These are phyloP conservation scores for Arctocebus calabarensis DNA, from an alignment of 2,797 vertebrate species.

Conservation along the genomic window DNA sequence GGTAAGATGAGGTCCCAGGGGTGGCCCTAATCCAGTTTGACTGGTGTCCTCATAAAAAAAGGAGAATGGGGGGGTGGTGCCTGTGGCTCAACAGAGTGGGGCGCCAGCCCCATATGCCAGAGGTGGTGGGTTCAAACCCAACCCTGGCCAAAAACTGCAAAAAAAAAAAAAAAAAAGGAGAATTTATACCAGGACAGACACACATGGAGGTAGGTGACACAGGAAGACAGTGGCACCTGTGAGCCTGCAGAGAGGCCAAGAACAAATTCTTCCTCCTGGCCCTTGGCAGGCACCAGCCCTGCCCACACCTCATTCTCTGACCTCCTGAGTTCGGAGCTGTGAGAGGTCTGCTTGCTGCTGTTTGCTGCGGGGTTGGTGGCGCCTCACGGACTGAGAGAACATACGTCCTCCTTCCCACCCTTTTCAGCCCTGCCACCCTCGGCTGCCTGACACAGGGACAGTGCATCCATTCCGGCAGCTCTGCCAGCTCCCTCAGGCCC, in stretches of 20 bases:
- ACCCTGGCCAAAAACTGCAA: too few species aligned
- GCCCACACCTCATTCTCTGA: neutral
- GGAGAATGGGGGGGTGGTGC: too few species aligned
- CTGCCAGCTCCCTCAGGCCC: neutral
- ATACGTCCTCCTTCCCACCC: neutral
- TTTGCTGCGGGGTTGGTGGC: neutral
- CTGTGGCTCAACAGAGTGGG: too few species aligned
- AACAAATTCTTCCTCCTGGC: neutral
- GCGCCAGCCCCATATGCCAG: too few species aligned
- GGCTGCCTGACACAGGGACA: neutral
- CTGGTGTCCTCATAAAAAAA: neutral
- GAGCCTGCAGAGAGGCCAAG: too few species aligned
- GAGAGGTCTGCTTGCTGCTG: neutral
- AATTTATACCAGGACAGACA: neutral
- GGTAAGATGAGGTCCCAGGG: neutral
- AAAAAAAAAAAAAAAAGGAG: neutral
- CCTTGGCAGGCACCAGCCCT: neutral
- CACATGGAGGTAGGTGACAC: neutral
- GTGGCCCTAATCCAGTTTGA: neutral
- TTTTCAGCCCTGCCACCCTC: too few species aligned
- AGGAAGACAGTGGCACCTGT: neutral
- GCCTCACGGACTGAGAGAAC: neutral
- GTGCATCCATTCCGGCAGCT: accelerated
- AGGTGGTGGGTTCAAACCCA: too few species aligned
- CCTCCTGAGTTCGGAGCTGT: too few species aligned